Conservation (phyloP, 1,140 invertebrate species). For the Drosophila willistoni region DNA sequence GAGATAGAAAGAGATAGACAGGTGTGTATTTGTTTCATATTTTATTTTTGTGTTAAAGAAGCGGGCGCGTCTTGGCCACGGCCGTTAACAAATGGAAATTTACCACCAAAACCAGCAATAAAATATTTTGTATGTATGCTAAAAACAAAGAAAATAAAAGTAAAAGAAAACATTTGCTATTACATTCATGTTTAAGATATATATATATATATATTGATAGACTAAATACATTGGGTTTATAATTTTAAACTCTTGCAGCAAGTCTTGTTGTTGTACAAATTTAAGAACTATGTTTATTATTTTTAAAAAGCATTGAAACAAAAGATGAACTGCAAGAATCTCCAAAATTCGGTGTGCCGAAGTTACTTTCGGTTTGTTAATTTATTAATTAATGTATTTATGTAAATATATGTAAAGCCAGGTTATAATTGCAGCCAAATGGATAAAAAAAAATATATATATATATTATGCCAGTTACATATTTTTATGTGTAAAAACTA, state of each 20-base stretch:
- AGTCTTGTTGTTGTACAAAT: no score
- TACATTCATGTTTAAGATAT: conserved; percentile 61
- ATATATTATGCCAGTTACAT: conserved; percentile 59
- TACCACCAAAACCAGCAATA: conserved; percentile 80
- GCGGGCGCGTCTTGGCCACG: conserved; percentile 73
- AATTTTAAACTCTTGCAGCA: background rate
- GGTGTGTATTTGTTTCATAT: conserved; percentile 36
- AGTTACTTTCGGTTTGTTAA: conserved; percentile 52
- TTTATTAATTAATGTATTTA: conserved; percentile 44
- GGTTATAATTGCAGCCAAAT: conserved; percentile 64
- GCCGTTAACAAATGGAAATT: conserved; percentile 79
- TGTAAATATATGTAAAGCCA: conserved; percentile 58
- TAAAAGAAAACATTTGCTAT: conserved; percentile 80
- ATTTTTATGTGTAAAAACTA: conserved; percentile 67
- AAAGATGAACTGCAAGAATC: background rate
- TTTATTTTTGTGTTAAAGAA: conserved; percentile 67
- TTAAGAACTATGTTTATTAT: no score
- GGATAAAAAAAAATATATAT: conserved; percentile 37
- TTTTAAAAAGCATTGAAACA: no score
- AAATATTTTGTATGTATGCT: conserved; percentile 79
- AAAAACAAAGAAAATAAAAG: conserved; percentile 80
- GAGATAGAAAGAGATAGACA: background rate
- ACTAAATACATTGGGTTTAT: conserved; percentile 45
- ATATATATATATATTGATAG: conserved; percentile 40
- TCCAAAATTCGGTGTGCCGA: background rate